Evolutionary conservation across 2,888 invertebrate species (phyloP).

Genomic region (Drosophila paucipuncta): DNA sequence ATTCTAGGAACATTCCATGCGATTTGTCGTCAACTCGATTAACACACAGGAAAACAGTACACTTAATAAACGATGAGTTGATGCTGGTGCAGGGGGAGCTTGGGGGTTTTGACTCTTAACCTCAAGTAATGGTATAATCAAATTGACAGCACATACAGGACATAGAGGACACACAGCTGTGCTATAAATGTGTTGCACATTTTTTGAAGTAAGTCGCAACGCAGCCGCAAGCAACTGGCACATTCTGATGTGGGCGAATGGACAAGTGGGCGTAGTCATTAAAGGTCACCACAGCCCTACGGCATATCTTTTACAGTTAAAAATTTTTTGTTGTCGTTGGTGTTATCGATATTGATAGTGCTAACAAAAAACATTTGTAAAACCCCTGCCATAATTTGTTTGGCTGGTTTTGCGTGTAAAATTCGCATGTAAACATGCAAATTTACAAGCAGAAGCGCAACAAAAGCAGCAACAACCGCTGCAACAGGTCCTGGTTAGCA

Average conservation of each 20-base stretch:
- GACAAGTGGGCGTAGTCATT: slow-evolving; percentile 20
- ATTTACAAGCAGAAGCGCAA: slow-evolving; percentile 55
- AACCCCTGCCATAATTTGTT: slow-evolving; percentile 49
- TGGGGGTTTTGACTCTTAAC: slow-evolving; percentile 19
- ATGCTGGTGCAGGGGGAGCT: not conserved
- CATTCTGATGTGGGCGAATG: slow-evolving; percentile 1
- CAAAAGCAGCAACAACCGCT: slow-evolving; percentile 14
- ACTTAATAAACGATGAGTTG: slow-evolving; percentile 42
- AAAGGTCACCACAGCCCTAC: slow-evolving; percentile 1
- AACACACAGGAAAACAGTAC: slow-evolving; percentile 60
- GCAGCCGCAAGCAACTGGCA: slow-evolving; percentile 34
- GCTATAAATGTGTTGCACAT: slow-evolving; percentile 30
- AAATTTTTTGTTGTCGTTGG: slow-evolving; percentile 7
- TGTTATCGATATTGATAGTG: slow-evolving; percentile 32
- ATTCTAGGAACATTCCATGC: not conserved
- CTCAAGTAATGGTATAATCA: slow-evolving; percentile 70
- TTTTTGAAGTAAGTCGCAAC: slow-evolving; percentile 6
- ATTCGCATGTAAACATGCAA: slow-evolving; percentile 69
- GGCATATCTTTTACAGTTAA: slow-evolving; percentile 13
- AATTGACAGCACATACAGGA: slow-evolving; percentile 50
- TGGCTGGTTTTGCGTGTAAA: slow-evolving; percentile 57
- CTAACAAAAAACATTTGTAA: slow-evolving; percentile 18
- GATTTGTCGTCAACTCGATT: slow-evolving; percentile 58
- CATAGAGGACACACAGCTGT: slow-evolving; percentile 7
- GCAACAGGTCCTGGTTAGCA: slow-evolving; percentile 51